Base-by-base conservation (phyloP, 2,113 vertebrate species). In the Tachysurus fulvidraco region DNA sequence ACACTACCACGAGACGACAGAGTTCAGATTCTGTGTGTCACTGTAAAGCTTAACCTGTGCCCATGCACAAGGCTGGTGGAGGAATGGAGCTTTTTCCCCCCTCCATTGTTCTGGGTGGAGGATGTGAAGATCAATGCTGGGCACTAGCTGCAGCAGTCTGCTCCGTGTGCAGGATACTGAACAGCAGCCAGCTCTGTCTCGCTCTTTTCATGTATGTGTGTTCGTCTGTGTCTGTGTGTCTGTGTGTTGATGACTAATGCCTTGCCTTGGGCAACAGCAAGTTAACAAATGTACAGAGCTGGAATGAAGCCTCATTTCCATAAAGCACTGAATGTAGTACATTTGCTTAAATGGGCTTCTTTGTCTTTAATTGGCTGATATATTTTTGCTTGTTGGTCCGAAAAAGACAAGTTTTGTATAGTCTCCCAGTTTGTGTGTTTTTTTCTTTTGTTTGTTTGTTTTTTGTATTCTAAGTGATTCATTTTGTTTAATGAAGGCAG, bases 241-340 rank as follows among this genome's bases (percentile, higher is more conserved):
- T 86, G 54, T 76, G 64, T 89, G 90, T 89, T 93, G 93, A 92
- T 92, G 94, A 94, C 94, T 95, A 92, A 91, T 93, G 95, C 94
- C 93, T 91, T 82, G 84, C 94, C 94, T 91, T 83, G 83, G 94
- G 95, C 94, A 87, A 93, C 92, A 92, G 92, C 93, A 93, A 94
- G 93, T 94, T 94, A 95, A 94, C 93, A 95, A 95, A 95, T 95
- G 93, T 95, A 94, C 93, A 92, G 93, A 92, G 93, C 67, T 87
- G 85, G 92, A 93, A 90, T 91, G 90, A 93, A 94, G 92, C 83
- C 92, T 93, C 91, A 94, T 95, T 95, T 95, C 91, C 94, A 95
- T 95, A 94, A 94, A 93, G 93, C 92, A 93, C 89, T 90, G 90
- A 92, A 92, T 93, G 93, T 93, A 81, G 93, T 90, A 89, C 91